These are phyloP conservation scores for Ictidomys tridecemlineatus DNA, from an alignment of 2,113 vertebrate genomes.

Conservation along the genomic window DNA sequence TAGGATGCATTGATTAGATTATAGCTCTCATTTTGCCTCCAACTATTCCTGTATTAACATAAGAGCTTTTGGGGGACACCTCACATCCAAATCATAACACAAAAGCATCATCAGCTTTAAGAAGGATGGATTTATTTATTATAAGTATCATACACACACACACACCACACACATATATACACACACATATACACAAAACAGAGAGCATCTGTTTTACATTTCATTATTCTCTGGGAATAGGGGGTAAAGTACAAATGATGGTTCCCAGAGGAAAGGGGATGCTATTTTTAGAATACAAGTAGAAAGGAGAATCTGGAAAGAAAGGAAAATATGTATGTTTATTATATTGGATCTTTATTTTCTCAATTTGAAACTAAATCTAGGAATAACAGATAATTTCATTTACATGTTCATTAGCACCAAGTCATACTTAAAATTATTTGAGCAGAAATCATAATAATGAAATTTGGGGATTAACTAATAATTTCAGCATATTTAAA, in stretches of 20 bases:
- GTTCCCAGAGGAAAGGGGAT: background rate
- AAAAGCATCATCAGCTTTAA: background rate
- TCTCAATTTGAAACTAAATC: background rate
- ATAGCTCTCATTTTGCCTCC: no score
- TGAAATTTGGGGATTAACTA: background rate
- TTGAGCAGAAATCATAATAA: background rate
- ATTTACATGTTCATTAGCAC: conserved; percentile 12
- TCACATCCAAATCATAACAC: no score
- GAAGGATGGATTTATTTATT: conserved; percentile 30
- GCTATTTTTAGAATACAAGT: conserved; percentile 14
- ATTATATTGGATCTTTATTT: background rate
- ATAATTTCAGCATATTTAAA: background rate
- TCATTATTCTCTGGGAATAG: background rate
- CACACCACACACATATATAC: no score
- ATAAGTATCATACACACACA: no score
- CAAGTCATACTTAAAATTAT: background rate
- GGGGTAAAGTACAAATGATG: background rate
- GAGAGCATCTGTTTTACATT: background rate
- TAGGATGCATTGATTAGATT: no score
- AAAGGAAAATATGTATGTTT: background rate
- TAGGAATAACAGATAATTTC: background rate
- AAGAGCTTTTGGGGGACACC: no score
- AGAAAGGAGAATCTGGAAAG: background rate
- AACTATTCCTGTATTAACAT: no score
- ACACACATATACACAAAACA: no score